Conservation (phyloP, 2,797 vertebrate genomes). For the Paramormyrops hopkinsi region DNA sequence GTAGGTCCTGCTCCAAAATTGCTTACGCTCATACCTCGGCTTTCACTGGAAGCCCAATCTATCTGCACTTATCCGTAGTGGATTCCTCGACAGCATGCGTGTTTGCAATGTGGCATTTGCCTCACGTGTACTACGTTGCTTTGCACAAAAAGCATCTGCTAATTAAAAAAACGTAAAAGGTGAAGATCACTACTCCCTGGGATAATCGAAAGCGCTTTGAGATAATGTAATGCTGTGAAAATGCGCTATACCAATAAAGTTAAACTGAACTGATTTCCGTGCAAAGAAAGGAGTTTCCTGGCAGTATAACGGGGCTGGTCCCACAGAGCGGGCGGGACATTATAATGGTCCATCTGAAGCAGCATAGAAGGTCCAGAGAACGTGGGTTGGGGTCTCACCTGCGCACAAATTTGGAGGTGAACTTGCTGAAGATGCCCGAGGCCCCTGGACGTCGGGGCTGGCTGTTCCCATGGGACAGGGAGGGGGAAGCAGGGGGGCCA, state of each 20-base stretch:
- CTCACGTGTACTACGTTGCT: background rate
- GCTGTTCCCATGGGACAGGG: constrained; percentile 60
- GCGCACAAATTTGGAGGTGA: constrained; percentile 76
- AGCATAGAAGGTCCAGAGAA: background rate
- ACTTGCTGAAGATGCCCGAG: constrained; percentile 74
- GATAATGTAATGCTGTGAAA: background rate
- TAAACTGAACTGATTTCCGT: background rate
- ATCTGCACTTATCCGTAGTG: background rate
- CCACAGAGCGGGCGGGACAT: background rate
- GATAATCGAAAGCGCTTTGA: background rate
- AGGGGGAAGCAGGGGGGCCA: constrained; percentile 64
- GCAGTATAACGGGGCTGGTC: background rate
- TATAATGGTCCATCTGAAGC: background rate
- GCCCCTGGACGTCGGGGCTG: constrained; percentile 64
- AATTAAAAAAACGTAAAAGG: background rate
- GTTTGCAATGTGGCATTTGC: background rate
- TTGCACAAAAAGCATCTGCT: background rate
- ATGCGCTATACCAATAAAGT: background rate
- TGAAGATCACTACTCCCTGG: background rate
- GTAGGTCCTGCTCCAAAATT: background rate
- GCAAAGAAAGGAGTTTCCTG: background rate
- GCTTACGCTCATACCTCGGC: background rate
- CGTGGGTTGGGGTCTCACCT: constrained; percentile 51
- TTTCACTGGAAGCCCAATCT: background rate
- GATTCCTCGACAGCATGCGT: background rate